Base-by-base conservation (phyloP, 2,113 vertebrate genomes). In the Colossoma macropomum region DNA sequence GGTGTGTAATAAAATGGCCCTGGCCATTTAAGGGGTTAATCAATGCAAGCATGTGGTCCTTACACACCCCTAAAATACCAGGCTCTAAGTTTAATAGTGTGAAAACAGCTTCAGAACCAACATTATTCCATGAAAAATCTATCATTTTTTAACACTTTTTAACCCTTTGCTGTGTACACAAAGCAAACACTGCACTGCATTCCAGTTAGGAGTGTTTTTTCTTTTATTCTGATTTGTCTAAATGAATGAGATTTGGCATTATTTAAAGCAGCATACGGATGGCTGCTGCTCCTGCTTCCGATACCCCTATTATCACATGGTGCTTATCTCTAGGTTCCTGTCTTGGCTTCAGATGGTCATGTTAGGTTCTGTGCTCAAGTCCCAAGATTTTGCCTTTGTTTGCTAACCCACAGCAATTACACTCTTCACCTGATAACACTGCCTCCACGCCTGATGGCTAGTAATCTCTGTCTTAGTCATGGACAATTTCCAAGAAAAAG, bases 381-480 rank as follows among this genome's bases (percentile, higher is more conserved):
- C 1, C 50, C 21, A 38, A 34, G 9, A 13, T 56, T 32, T 13
- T 27, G 2, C 25, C 66, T 45, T 71, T 73, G 38, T 32, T 21
- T 52, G 45, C 45, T 32, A 74, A 66, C 70, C 69, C 50, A 45
- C 69, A 79, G 16, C 41, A 38, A 66, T 84, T 75, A 69, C 50
- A 21, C 32, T 45, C 25, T 63, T 80, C 65, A 71, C 23, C 69
- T 7, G 17, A 72, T 77, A 45, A 54, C 45, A 71, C 41, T 28
- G 60, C 62, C 45, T 54, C 45, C 16, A 77, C 30, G 21, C 15
- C 19, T 85, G 72, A 75, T 75, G 69, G 19, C 25, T 27, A 71
- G 25, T 63, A 65, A 74, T 74, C 41, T 52, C 32, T 65, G 79
- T 75, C 15, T 75, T 28, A 2, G 80, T 63, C 60, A 59, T 79